phyloP scores from a whole-genome alignment of 2,113 vertebrate species.

The Pholis gunnellus region DNA sequence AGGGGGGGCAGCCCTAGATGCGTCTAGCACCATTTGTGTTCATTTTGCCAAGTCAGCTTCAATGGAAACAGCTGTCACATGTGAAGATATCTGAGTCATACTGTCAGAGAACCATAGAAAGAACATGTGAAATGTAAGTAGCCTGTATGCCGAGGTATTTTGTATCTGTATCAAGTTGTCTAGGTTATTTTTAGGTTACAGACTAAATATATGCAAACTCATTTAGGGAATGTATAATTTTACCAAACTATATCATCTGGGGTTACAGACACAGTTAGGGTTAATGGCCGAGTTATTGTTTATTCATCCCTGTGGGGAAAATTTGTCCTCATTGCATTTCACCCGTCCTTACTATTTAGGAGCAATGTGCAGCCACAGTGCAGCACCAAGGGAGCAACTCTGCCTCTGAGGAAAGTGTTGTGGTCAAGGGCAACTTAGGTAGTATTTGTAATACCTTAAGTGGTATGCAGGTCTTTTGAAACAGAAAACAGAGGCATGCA shows the following conservation, averaged over 20 bases:
- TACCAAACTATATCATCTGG: not conserved
- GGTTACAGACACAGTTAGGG: not conserved
- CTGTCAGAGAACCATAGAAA: not conserved
- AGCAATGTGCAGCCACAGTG: constrained; percentile 24
- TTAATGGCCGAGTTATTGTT: constrained; percentile 44
- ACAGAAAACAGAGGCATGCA: not conserved
- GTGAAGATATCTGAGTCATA: not conserved
- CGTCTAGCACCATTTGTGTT: not conserved
- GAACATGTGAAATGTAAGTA: not conserved
- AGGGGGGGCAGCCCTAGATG: not conserved
- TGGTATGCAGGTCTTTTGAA: not conserved
- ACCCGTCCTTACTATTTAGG: constrained; percentile 35
- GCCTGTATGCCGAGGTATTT: not conserved
- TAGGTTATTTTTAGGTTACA: not conserved
- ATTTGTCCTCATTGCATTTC: constrained; percentile 45
- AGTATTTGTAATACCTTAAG: not conserved
- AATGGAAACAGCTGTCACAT: not conserved
- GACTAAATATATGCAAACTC: not conserved
- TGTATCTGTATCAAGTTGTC: not conserved
- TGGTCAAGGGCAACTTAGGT: constrained; percentile 39
- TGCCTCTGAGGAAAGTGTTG: constrained; percentile 27
- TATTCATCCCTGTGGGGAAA: constrained; percentile 44
- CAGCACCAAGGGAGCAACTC: constrained; percentile 35
- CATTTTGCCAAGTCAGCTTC: not conserved
- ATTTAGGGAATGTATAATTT: constrained; percentile 16